Percentiles rank a stretch among this genome's conserved stretches.
These are phyloP conservation scores for Cynopterus sphinx DNA, from an alignment of 2,797 vertebrate genomes.

Conservation along the genomic window DNA sequence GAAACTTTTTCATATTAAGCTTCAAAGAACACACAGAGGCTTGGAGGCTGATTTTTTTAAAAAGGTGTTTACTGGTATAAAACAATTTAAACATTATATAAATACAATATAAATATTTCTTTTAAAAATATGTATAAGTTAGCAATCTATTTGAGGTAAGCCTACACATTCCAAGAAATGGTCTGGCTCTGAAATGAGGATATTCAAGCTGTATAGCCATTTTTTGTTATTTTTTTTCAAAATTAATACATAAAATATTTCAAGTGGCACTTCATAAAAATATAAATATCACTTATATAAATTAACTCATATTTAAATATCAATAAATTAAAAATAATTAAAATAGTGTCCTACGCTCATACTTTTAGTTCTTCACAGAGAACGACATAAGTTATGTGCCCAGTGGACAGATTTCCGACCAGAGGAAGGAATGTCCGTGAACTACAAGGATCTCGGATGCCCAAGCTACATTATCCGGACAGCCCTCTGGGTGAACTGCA, in stretches of 20 bases:
- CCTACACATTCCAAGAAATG: conserved; percentile 60
- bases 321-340: conserved; percentile 85
- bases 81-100: conserved; percentile 64
- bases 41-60: conserved; percentile 43
- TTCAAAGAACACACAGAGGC: neutral
- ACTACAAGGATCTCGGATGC: conserved; percentile 67
- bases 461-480: conserved; percentile 76
- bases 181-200: conserved; percentile 44
- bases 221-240: conserved; percentile 45
- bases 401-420: conserved; percentile 77
- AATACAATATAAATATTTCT: conserved; percentile 69
- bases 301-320: conserved; percentile 86
- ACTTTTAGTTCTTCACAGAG: conserved; percentile 85
- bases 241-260: conserved; percentile 62
- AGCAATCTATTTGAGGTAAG: conserved; percentile 76
- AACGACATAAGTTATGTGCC: conserved; percentile 84
- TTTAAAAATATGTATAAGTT: conserved; percentile 75
- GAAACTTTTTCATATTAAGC: neutral
- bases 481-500: conserved; percentile 84
- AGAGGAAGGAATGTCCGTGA: conserved; percentile 76
- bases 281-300: conserved; percentile 83
- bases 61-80: conserved; percentile 60
- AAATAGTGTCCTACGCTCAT: conserved; percentile 76
- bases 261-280: conserved; percentile 77
- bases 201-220: conserved; percentile 39